Base-by-base conservation (phyloP, 1,140 invertebrate species). In the Rhizoglyphus robini region DNA sequence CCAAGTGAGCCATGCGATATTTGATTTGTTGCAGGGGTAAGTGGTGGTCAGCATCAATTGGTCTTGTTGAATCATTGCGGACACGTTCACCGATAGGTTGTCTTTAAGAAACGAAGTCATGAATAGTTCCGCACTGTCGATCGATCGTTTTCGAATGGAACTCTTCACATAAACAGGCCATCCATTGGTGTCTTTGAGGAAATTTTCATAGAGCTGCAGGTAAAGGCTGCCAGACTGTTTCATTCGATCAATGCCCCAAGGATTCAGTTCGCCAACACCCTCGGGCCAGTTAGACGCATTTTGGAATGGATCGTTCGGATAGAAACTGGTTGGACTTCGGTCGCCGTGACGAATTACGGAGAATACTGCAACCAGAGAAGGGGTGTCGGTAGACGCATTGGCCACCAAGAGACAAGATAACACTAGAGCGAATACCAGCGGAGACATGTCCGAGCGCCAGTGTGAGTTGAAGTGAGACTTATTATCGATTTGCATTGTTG, bases 261-360 rank as follows among this genome's bases (percentile, higher is more conserved):
- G 23, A 51, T 30, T 48, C 20, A 69, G 36, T 38, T 66, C 34
- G 4, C 58, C 46, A 5, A 51, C 31, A 20, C 66, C 66, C 11
- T 67, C 60, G 3, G 67, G 67, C 67, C 63, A 58, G 8, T 48
- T 83, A 70, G 65, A 83, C 82, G 25, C 82, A 79, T 72, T 38
- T 25, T 20, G 18, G 46, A 67, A 68, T 15, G 49, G 46, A 61
- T 68, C 62, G 13, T 48, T 65, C 18, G 67, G 67, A 41, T 65
- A 68, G 31, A 49, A 54, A 23, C 25, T 34, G 15, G 64, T 46
- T 29, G 67, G 67, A 1, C 62, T 63, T 18, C 67, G 48, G 47
- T 68, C 67, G 20, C 67, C 67, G 49, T 68, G 67, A 31, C 67
- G 32, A 25, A 67, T 61, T 18, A 68, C 38, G 3, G 23, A 20